Percentiles rank a stretch among this genome's conserved stretches.
Conservation (phyloP, 2,888 invertebrate genomes). For the Lobophora halterata region DNA sequence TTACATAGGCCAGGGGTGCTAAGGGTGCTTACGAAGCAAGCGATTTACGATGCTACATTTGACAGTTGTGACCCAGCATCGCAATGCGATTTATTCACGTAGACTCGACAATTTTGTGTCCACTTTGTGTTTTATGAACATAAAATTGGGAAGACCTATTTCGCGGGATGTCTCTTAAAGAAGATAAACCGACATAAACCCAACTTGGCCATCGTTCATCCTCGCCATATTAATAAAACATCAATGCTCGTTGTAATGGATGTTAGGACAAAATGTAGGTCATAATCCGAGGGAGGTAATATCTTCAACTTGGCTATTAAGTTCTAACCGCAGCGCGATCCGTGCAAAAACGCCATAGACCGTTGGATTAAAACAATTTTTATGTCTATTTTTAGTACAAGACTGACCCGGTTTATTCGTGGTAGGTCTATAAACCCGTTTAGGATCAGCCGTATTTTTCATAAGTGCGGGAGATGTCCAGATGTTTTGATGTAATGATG, state of each 20-base stretch:
- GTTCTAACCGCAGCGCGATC: conserved; percentile 33
- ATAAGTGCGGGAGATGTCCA: conserved; percentile 51
- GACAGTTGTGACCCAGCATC: no score
- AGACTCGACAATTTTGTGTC: no score
- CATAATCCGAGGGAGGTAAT: conserved; percentile 50
- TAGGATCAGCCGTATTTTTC: conserved; percentile 41
- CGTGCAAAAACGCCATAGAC: conserved; percentile 51
- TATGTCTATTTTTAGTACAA: conserved; percentile 56
- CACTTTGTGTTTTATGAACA: no score
- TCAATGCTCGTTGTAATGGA: conserved; percentile 37
- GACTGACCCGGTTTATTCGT: conserved; percentile 51
- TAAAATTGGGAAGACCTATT: no score
- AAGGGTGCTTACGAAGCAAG: conserved; percentile 11
- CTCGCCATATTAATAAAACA: conserved; percentile 34
- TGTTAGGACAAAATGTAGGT: conserved; percentile 43
- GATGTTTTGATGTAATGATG: conserved; percentile 37
- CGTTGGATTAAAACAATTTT: conserved; percentile 48
- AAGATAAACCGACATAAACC: conserved; percentile 8
- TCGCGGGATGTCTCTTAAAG: conserved; percentile 2
- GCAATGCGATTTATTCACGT: no score
- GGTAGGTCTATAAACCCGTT: conserved; percentile 53
- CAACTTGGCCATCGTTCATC: conserved; percentile 8
- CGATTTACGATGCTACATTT: conserved; percentile 12
- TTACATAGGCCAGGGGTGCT: conserved; percentile 22
- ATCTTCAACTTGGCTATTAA: conserved; percentile 37